Percentiles rank a stretch among this genome's conserved stretches.
These are phyloP conservation scores for Ditula angustiorana DNA, from an alignment of 2,888 invertebrate genomes.

Conservation along the genomic window DNA sequence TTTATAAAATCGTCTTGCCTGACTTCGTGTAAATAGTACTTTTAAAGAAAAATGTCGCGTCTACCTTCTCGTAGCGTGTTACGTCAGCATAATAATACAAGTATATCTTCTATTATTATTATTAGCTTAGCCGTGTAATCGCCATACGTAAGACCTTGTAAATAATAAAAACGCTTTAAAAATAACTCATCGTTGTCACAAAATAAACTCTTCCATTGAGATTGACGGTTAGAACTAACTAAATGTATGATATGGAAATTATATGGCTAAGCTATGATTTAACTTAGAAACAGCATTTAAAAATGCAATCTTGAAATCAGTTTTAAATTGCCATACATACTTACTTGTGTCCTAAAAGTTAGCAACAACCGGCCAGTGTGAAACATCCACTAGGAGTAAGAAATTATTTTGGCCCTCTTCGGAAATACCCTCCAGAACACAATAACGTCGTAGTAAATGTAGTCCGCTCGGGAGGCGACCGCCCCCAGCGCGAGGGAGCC, in stretches of 20 bases:
- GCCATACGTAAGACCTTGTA: constrained; percentile 55
- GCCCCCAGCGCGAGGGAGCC: constrained; percentile 69
- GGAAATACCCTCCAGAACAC: constrained; percentile 78
- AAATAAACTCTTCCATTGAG: constrained; percentile 57
- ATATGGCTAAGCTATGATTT: constrained; percentile 61
- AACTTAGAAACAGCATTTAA: constrained; percentile 59
- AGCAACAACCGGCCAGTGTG: constrained; percentile 80
- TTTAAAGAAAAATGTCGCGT: constrained; percentile 69
- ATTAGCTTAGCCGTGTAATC: constrained; percentile 30
- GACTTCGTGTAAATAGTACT: constrained; percentile 79
- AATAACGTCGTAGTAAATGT: constrained; percentile 76
- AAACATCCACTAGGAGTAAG: constrained; percentile 82
- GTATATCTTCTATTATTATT: constrained; percentile 42
- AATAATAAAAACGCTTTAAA: constrained; percentile 60
- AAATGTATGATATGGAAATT: constrained; percentile 51
- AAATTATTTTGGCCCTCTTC: constrained; percentile 75
- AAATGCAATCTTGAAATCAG: constrained; percentile 56
- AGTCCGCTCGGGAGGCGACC: constrained; percentile 65
- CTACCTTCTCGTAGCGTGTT: constrained; percentile 69
- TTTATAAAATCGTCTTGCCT: constrained; percentile 78
- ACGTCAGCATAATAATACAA: constrained; percentile 56
- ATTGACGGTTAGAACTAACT: constrained; percentile 50
- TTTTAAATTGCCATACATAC: constrained; percentile 66
- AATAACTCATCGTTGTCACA: constrained; percentile 67
- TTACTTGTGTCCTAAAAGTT: constrained; percentile 63